Conservation (phyloP, 1,140 invertebrate genomes). For the Homalodisca vitripennis region DNA sequence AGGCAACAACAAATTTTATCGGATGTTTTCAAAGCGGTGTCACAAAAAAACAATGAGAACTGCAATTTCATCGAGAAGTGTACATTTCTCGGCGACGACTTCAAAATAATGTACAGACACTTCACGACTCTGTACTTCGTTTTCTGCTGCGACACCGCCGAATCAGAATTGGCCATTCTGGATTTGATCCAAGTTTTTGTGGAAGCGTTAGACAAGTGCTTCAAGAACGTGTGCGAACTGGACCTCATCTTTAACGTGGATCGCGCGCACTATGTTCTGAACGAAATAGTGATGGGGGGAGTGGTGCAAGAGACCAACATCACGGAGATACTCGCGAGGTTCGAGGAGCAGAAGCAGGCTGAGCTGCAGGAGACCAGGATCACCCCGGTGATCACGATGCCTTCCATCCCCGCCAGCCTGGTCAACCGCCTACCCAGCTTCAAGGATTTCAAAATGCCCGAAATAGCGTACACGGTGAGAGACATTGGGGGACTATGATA, state of each 20-base stretch:
- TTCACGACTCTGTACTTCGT: slow-evolving; percentile 24
- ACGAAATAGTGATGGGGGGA: slow-evolving; percentile 22
- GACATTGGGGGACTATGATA: neutral
- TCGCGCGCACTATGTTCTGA: neutral
- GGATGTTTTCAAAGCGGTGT: neutral
- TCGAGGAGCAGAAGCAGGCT: slow-evolving; percentile 1
- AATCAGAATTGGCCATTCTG: slow-evolving; percentile 22
- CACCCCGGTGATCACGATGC: slow-evolving; percentile 5
- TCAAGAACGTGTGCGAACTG: slow-evolving; percentile 24
- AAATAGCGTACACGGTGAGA: neutral
- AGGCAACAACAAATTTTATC: slow-evolving; percentile 7
- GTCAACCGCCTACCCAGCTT: slow-evolving; percentile 7
- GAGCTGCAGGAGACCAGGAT: slow-evolving; percentile 2
- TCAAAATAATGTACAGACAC: slow-evolving; percentile 19
- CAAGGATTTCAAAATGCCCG: slow-evolving; percentile 8
- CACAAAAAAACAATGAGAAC: neutral
- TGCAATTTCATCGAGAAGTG: neutral
- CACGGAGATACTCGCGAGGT: neutral
- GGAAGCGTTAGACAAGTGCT: slow-evolving; percentile 23
- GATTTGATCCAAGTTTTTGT: slow-evolving; percentile 29
- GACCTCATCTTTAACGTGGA: slow-evolving; percentile 15
- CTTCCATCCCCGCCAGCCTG: neutral
- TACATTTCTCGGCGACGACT: neutral
- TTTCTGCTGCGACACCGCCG: slow-evolving; percentile 1
- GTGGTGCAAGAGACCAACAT: slow-evolving; percentile 20